Conservation (phyloP, 1,140 invertebrate genomes). For the Drosophila erecta region DNA sequence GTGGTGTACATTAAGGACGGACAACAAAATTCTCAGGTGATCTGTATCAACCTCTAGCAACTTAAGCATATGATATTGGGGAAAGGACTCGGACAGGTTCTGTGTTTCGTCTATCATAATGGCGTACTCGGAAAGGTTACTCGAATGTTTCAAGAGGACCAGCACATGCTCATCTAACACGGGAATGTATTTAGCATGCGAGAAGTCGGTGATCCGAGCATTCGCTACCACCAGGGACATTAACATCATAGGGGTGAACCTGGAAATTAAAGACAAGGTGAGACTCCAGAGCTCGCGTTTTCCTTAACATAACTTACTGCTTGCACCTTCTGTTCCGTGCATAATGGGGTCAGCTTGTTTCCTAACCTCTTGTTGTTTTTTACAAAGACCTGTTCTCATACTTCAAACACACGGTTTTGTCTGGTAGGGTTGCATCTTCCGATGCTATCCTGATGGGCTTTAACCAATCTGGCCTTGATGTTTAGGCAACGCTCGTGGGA, state of each 20-base stretch:
- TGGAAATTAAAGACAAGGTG: no score
- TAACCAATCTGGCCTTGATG: background rate
- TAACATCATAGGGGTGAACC: no score
- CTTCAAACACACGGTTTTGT: conserved; percentile 14
- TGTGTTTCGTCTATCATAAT: no score
- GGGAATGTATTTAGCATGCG: no score
- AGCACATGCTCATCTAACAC: background rate
- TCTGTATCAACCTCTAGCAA: no score
- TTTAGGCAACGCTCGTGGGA: background rate
- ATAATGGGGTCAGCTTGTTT: background rate
- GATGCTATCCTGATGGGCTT: background rate
- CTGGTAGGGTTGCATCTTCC: background rate
- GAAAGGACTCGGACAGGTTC: no score
- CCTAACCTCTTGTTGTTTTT: background rate
- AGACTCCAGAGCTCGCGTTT: no score
- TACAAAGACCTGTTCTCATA: background rate
- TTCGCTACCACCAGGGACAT: no score
- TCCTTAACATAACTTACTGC: background rate
- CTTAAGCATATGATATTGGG: no score
- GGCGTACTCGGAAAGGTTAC: background rate
- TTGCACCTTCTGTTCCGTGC: background rate
- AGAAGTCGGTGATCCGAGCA: no score
- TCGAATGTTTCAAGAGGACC: background rate
- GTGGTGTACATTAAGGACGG: no score
- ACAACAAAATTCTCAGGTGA: no score